Evolutionary conservation across 2,888 invertebrate species (phyloP).

Genomic region (Lepas anatifera): DNA sequence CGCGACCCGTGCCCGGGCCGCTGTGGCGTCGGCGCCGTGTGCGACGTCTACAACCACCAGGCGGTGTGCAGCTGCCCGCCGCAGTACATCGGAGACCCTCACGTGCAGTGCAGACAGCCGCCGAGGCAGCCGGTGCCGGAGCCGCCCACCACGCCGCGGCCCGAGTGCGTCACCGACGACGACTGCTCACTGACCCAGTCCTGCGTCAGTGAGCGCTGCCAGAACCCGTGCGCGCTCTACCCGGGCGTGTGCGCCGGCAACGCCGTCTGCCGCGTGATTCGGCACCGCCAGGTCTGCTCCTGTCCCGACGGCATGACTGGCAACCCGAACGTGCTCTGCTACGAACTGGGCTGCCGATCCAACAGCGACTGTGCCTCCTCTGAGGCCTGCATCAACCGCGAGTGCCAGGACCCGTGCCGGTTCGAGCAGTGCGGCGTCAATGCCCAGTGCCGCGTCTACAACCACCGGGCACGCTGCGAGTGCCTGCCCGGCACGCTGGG

Average conservation of each 20-base stretch:
- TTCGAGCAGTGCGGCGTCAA: conserved; percentile 21
- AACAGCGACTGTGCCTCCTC: conserved; percentile 61
- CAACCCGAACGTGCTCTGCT: conserved; percentile 57
- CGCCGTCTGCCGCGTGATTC: conserved; percentile 47
- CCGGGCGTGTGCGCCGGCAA: conserved; percentile 32
- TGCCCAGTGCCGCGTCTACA: conserved; percentile 47
- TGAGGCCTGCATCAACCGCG: conserved; percentile 49
- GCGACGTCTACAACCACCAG: conserved; percentile 46
- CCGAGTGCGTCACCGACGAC: conserved; percentile 21
- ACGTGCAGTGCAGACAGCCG: conserved; percentile 24
- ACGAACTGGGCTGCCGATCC: conserved; percentile 63
- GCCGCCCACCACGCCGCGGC: conserved; percentile 51
- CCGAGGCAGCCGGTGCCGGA: conserved; percentile 29
- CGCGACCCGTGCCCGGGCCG: conserved; percentile 23
- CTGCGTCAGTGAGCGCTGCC: conserved; percentile 68
- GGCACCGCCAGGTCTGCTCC: conserved; percentile 65
- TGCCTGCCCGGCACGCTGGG: conserved; percentile 55
- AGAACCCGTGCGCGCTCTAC: conserved; percentile 59
- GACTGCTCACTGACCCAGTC: conserved; percentile 51
- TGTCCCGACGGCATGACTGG: conserved; percentile 55
- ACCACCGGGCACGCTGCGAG: conserved; percentile 65
- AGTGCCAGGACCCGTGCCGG: conserved; percentile 33
- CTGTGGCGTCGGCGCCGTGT: conserved; percentile 51
- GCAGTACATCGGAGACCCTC: conserved; percentile 30
- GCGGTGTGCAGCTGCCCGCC: conserved; percentile 30